These are phyloP conservation scores for Tetragonisca angustula DNA, from an alignment of 2,888 invertebrate genomes.

Conservation along the genomic window DNA sequence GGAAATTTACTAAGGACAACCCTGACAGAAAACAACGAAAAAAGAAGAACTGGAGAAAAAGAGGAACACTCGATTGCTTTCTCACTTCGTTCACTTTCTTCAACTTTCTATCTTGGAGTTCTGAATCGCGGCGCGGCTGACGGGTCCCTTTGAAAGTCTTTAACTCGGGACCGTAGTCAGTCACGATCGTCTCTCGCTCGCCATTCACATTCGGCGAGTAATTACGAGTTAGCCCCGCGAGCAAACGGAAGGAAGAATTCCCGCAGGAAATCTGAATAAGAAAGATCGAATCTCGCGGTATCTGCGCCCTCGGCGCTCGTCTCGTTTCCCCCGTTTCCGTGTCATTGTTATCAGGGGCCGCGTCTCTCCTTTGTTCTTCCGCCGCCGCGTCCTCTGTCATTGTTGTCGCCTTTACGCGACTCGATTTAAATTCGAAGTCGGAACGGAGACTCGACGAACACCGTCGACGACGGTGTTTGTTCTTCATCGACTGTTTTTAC, in stretches of 20 bases:
- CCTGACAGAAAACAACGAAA: background rate
- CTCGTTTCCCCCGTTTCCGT: constrained; percentile 38
- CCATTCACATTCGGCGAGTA: constrained; percentile 38
- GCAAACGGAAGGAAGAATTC: constrained; percentile 26
- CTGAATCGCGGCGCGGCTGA: background rate
- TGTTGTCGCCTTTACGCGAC: constrained; percentile 39
- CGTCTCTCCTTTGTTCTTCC: constrained; percentile 32
- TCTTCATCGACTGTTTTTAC: constrained; percentile 22
- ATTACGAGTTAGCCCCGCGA: constrained; percentile 34
- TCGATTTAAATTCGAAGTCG: constrained; percentile 26
- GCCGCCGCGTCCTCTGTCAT: constrained; percentile 40
- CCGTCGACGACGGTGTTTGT: constrained; percentile 2
- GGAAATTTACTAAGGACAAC: background rate
- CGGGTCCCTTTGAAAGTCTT: background rate
- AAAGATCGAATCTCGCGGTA: constrained; percentile 53
- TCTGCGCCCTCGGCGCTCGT: constrained; percentile 18
- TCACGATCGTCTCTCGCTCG: background rate
- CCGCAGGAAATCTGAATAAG: constrained; percentile 46
- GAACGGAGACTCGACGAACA: constrained; percentile 4
- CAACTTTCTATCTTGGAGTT: background rate
- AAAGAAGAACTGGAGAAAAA: background rate
- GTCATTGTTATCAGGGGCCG: constrained; percentile 46
- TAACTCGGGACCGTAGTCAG: background rate
- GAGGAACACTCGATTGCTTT: background rate
- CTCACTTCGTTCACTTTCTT: background rate